phyloP scores from a whole-genome alignment of 2,888 invertebrate species.

The Folsomia candida region DNA sequence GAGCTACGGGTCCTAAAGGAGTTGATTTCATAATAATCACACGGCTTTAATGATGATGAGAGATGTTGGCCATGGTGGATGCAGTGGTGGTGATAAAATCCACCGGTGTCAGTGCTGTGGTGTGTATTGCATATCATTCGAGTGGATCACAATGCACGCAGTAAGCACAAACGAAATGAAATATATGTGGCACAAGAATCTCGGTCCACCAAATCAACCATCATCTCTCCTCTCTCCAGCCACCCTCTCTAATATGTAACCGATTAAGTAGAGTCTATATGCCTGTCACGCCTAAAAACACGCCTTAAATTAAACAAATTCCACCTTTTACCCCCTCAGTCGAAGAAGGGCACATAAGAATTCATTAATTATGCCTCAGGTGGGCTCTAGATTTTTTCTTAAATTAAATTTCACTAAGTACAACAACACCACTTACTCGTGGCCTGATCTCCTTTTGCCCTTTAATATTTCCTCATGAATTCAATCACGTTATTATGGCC shows the following conservation, averaged over 20 bases:
- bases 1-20: background rate
- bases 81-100: constrained; percentile 18
- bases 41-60: constrained; percentile 17
- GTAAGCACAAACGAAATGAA: constrained; percentile 6
- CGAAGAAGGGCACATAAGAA: constrained; percentile 39
- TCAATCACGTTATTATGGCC: too few species aligned
- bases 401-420: constrained; percentile 5
- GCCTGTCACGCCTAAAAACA: constrained; percentile 51
- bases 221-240: constrained; percentile 17
- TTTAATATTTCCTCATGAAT: too few species aligned
- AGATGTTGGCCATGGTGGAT: constrained; percentile 6
- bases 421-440: background rate
- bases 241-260: constrained; percentile 44
- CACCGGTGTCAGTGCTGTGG: background rate
- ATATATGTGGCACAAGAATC: background rate
- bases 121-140: constrained; percentile 2
- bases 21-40: constrained; percentile 21
- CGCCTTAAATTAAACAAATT: constrained; percentile 52
- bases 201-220: background rate
- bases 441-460: too few species aligned
- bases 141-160: background rate
- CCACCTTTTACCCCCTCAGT: constrained; percentile 48
- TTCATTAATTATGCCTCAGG: constrained; percentile 51
- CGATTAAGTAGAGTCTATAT: constrained; percentile 49
- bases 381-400: constrained; percentile 32